Evolutionary conservation across 2,797 vertebrate species (phyloP), one percentile per base, ranked within the genome.

Genomic region (Microcaecilia unicolor): DNA sequence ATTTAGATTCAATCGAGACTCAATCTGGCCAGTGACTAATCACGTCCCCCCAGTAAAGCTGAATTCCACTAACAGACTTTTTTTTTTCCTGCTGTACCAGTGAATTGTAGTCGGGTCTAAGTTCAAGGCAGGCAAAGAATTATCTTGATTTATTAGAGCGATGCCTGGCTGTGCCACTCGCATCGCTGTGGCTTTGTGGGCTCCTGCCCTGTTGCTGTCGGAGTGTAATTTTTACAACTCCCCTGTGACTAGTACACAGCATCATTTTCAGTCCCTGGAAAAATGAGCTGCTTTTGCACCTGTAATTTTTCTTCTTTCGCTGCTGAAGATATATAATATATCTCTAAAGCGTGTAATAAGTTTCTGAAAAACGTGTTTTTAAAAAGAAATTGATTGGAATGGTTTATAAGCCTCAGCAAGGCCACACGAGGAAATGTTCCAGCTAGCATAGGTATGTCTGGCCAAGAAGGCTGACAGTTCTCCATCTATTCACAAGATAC

Each of bases 91-190:
- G 74, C 78, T 74, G 70, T 83, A 78, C 80, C 78, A 76, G 86
- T 93, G 89, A 92, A 91, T 92, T 89, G 90, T 86, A 79, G 81
- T 55, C 55, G 6, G 92, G 90, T 97, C 87, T 84, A 81, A 90
- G 92, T 86, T 97, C 89, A 97, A 91, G 92, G 92, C 89, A 84
- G 86, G 87, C 76, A 65, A 81, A 88, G 89, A 91, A 98, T 96
- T 87, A 93, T 91, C 88, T 88, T 93, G 94, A 97, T 97, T 95
- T 95, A 98, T 95, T 88, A 86, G 80, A 54, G 46, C 70, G 22
- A 70, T 79, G 87, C 70, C 78, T 75, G 80, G 81, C 82, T 78
- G 28, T 83, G 81, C 78, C 82, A 83, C 75, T 75, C 57, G 67
- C 61, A 56, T 68, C 73, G 78, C 71, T 80, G 78, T 78, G 71